phyloP scores from a whole-genome alignment of 2,797 vertebrate species.

The Gymnopithys bicolor region DNA sequence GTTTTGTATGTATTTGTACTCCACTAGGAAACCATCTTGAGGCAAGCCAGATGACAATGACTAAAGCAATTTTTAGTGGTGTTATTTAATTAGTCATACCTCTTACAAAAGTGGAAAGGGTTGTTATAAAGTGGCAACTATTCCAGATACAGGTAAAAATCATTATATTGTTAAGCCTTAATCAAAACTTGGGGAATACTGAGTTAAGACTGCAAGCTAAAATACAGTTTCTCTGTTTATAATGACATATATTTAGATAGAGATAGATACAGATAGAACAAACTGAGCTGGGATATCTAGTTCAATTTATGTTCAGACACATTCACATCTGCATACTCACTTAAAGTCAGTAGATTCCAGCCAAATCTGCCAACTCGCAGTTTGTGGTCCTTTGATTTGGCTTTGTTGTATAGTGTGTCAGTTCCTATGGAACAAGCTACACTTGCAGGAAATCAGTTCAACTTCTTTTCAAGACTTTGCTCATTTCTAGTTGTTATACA shows the following conservation, averaged over 20 bases:
- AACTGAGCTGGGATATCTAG: not conserved
- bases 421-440: not conserved
- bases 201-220: not conserved
- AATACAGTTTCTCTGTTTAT: not conserved
- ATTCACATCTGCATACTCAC: not conserved
- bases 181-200: not conserved
- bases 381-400: not conserved
- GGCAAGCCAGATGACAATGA: not conserved
- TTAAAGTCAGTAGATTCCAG: not conserved
- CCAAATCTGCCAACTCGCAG: not conserved
- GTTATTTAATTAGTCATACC: not conserved
- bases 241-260: not conserved
- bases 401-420: not conserved
- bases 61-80: not conserved
- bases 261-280: not conserved
- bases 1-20: not conserved
- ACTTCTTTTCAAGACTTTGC: not conserved
- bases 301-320: not conserved
- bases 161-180: not conserved
- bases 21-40: not conserved
- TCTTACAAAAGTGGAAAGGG: not conserved
- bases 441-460: not conserved
- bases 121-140: not conserved
- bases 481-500: not conserved
- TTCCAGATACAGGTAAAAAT: not conserved